Evolutionary conservation across 2,113 vertebrate species (phyloP).

Genomic region (Python bivittatus): DNA sequence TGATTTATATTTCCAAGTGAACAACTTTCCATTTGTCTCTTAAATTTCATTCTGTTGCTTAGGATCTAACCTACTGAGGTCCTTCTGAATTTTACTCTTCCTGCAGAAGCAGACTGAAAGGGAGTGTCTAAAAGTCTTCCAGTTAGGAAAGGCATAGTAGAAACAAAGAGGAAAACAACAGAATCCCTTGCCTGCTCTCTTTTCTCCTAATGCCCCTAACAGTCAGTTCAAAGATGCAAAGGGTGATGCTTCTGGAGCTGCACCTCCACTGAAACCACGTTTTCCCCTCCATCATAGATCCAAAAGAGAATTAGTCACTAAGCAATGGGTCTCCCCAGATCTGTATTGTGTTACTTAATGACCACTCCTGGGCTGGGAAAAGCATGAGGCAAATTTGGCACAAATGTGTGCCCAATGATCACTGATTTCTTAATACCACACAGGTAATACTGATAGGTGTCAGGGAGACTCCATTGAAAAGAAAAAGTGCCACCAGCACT

Average conservation of each 20-base stretch:
- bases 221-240: neutral
- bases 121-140: neutral
- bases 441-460: neutral
- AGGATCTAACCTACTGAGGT: neutral
- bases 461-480: neutral
- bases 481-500: neutral
- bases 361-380: neutral
- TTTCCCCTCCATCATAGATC: neutral
- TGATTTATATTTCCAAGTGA: neutral
- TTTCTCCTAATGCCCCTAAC: neutral
- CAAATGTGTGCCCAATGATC: neutral
- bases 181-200: neutral
- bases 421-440: neutral
- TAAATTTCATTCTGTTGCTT: neutral
- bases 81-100: neutral
- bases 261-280: neutral
- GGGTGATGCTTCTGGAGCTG: neutral
- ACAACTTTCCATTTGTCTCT: neutral
- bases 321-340: neutral
- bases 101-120: neutral
- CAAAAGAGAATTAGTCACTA: neutral
- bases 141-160: neutral
- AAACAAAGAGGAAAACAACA: neutral
- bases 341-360: neutral
- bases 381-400: neutral